Evolutionary conservation across 1,140 invertebrate species (phyloP).

Genomic region (Drosophila repleta): DNA sequence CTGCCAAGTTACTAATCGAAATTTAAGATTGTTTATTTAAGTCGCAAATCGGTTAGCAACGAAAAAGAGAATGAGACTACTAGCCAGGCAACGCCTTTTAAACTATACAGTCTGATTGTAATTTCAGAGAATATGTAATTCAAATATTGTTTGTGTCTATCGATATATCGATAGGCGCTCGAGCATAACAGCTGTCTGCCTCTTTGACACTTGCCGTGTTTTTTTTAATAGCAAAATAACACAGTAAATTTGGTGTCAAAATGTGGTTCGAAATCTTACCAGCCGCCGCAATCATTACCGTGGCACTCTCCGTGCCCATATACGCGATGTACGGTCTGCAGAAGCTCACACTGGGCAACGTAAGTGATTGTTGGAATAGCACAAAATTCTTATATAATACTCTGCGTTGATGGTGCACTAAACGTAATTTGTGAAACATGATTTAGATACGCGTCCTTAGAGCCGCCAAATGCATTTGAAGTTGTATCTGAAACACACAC

Average conservation of each 20-base stretch:
- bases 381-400: slow-evolving; percentile 78
- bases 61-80: too few species aligned
- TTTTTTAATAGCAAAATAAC: slow-evolving; percentile 52
- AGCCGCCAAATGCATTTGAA: slow-evolving; percentile 14
- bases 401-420: slow-evolving; percentile 47
- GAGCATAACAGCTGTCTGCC: slow-evolving; percentile 37
- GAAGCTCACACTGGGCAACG: slow-evolving; percentile 86
- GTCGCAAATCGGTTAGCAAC: not conserved
- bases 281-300: slow-evolving; percentile 85
- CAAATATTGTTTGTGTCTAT: slow-evolving; percentile 1
- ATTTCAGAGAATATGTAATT: not conserved
- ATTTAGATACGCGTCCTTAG: slow-evolving; percentile 23
- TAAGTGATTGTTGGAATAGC: slow-evolving; percentile 80
- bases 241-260: slow-evolving; percentile 53
- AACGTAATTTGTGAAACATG: slow-evolving; percentile 65
- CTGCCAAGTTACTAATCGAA: slow-evolving; percentile 2
- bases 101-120: not conserved
- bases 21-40: not conserved
- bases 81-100: not conserved
- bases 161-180: slow-evolving; percentile 29
- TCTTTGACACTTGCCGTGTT: slow-evolving; percentile 28
- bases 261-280: slow-evolving; percentile 89
- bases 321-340: slow-evolving; percentile 86
- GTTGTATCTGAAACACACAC: slow-evolving; percentile 6
- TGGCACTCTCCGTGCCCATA: slow-evolving; percentile 85